phyloP scores from a whole-genome alignment of 2,888 invertebrate genomes.

The Synergus laeviventris region DNA sequence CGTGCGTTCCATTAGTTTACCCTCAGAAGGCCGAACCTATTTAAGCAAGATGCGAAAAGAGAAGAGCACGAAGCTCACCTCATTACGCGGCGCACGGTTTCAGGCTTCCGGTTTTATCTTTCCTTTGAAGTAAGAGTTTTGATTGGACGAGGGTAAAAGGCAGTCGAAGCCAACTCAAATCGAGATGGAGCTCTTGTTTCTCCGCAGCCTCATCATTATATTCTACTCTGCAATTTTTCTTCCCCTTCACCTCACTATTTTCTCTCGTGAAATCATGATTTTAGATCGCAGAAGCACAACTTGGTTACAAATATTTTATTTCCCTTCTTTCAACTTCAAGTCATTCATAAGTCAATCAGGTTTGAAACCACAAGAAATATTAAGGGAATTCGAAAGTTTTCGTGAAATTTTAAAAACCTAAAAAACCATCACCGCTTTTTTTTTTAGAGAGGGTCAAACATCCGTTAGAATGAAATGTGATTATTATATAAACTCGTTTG shows the following conservation, averaged over 20 bases:
- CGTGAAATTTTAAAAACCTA: too few relatives aligned
- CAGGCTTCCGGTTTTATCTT: constrained; percentile 64
- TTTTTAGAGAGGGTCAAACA: too few relatives aligned
- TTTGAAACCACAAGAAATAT: too few relatives aligned
- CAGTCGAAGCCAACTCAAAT: constrained; percentile 53
- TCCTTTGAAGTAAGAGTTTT: constrained; percentile 67
- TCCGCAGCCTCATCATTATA: constrained; percentile 63
- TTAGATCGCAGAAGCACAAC: background rate
- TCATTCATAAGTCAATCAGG: too few relatives aligned
- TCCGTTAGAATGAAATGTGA: background rate
- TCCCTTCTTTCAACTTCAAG: too few relatives aligned
- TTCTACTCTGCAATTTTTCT: constrained; percentile 55
- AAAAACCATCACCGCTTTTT: too few relatives aligned
- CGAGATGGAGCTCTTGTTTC: constrained; percentile 60
- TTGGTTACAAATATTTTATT: background rate
- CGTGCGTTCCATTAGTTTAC: constrained; percentile 37
- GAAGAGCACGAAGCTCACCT: constrained; percentile 63
- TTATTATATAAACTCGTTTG: background rate
- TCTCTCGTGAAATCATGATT: constrained; percentile 34
- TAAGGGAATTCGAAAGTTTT: too few relatives aligned
- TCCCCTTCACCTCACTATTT: constrained; percentile 45
- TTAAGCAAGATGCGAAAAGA: constrained; percentile 54
- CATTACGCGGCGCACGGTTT: constrained; percentile 60
- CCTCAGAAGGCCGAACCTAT: constrained; percentile 29
- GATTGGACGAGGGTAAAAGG: constrained; percentile 66